Conservation (phyloP, 37 sponge, comb jelly and placozoan genomes). For the Beroe ovata region DNA sequence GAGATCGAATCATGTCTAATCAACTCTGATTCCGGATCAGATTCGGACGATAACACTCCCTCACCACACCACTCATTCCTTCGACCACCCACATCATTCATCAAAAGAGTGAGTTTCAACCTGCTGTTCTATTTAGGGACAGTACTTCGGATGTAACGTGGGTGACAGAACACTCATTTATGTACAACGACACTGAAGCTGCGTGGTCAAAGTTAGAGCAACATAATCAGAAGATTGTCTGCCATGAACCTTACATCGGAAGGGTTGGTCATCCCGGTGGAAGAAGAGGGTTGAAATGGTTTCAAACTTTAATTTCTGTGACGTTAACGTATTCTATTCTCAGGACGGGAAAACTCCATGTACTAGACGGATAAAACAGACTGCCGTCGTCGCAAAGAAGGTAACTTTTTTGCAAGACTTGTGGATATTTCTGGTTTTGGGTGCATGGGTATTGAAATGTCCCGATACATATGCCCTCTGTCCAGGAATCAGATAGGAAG, state of each 20-base stretch:
- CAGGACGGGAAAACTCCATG: slow-evolving; percentile 62
- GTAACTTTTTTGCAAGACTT: too few species aligned
- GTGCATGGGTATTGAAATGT: too few species aligned
- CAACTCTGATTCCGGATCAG: not conserved
- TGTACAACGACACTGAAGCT: slow-evolving; percentile 63
- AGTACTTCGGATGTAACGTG: slow-evolving; percentile 17
- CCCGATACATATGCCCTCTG: too few species aligned
- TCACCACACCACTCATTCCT: not conserved
- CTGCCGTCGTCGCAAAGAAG: slow-evolving; percentile 21
- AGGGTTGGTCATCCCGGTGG: too few species aligned
- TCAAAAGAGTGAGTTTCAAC: not conserved
- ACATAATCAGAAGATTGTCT: not conserved
- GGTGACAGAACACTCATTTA: slow-evolving; percentile 25
- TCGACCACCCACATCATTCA: not conserved
- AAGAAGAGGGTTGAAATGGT: too few species aligned
- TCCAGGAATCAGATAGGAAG: slow-evolving; percentile 40
- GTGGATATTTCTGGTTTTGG: too few species aligned
- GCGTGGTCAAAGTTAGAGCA: slow-evolving; percentile 55
- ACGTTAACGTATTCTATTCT: too few species aligned
- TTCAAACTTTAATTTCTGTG: too few species aligned
- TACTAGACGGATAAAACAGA: slow-evolving; percentile 17
- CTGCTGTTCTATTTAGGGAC: not conserved
- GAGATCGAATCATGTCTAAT: not conserved
- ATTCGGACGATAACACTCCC: not conserved
- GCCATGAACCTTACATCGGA: slow-evolving; percentile 64